These are phyloP conservation scores for Xenopus petersii DNA, from an alignment of 2,797 vertebrate species.

Conservation along the genomic window DNA sequence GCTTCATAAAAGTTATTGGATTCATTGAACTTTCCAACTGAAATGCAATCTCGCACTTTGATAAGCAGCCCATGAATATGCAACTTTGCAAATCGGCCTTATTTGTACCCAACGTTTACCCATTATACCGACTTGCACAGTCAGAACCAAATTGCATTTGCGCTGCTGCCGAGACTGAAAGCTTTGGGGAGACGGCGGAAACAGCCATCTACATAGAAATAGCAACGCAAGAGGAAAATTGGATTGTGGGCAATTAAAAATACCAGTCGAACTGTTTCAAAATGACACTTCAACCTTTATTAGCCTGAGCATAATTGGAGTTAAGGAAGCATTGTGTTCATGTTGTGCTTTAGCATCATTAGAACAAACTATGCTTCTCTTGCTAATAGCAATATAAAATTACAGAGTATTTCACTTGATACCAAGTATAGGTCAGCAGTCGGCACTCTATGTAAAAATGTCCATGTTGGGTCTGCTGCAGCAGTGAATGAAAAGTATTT, in stretches of 20 bases:
- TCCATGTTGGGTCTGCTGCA: too few relatives aligned
- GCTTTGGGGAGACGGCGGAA: background rate
- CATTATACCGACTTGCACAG: slow-evolving; percentile 22
- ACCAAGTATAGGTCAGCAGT: too few relatives aligned
- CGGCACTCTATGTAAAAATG: too few relatives aligned
- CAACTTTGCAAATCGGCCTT: background rate
- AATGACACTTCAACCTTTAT: too few relatives aligned
- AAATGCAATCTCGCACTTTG: background rate
- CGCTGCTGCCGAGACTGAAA: background rate
- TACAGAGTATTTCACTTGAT: too few relatives aligned
- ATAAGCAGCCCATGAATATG: slow-evolving; percentile 3
- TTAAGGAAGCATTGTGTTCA: background rate
- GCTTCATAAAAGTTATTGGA: too few relatives aligned
- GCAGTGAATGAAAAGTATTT: too few relatives aligned
- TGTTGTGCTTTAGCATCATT: too few relatives aligned
- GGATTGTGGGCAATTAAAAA: background rate
- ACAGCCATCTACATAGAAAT: slow-evolving; percentile 14
- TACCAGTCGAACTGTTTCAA: background rate
- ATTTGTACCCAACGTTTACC: slow-evolving; percentile 24
- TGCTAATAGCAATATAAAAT: too few relatives aligned
- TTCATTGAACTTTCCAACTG: too few relatives aligned
- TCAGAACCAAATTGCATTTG: slow-evolving; percentile 21
- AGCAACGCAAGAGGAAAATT: background rate
- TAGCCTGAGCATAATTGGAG: too few relatives aligned
- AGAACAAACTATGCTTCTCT: too few relatives aligned